A percentile compares a stretch with the other conserved stretches of the same genome.
phyloP scores from a whole-genome alignment of 2,888 invertebrate genomes.

The Ommatoiulus sabulosus region DNA sequence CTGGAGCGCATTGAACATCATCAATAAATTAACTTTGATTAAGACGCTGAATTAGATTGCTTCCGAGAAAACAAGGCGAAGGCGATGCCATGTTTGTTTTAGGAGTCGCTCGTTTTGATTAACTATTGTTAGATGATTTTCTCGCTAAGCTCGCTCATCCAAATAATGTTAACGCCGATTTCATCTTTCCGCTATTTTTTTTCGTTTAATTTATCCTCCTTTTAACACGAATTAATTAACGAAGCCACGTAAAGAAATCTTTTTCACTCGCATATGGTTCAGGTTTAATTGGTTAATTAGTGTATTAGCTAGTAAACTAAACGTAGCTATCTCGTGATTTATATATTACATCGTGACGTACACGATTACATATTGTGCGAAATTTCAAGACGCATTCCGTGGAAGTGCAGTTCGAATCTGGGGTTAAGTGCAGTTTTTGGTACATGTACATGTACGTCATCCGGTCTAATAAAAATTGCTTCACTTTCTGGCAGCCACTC shows the following conservation, averaged over 20 bases:
- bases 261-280: neutral
- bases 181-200: neutral
- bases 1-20: conserved; percentile 3
- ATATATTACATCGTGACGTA: too few relatives aligned
- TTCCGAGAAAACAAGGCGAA: neutral
- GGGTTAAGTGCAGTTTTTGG: too few relatives aligned
- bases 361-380: too few relatives aligned
- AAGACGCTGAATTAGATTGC: conserved; percentile 39
- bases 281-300: neutral
- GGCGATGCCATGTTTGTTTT: neutral
- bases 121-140: conserved; percentile 29
- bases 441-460: too few relatives aligned
- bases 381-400: too few relatives aligned
- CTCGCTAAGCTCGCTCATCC: neutral
- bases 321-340: too few relatives aligned
- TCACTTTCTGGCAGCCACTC: too few relatives aligned
- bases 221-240: conserved; percentile 41
- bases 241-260: neutral
- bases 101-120: neutral
- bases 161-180: neutral
- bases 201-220: neutral
- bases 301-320: too few relatives aligned
- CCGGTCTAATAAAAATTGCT: too few relatives aligned
- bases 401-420: too few relatives aligned
- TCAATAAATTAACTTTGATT: conserved; percentile 47